Evolutionary conservation across 2,113 vertebrate species (phyloP).

Genomic region (Grallaria varia): DNA sequence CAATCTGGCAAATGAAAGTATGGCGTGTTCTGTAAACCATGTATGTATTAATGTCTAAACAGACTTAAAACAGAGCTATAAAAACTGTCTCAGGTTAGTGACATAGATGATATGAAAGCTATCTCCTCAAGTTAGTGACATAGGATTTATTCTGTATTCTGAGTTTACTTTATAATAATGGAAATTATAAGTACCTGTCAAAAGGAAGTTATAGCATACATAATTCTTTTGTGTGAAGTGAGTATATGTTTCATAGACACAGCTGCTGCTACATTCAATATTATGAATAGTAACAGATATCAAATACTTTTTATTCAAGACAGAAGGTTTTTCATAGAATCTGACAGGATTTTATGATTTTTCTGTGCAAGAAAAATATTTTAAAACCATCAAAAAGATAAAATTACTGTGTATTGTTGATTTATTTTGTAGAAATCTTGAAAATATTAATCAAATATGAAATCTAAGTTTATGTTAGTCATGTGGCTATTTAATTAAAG

Average conservation of each 20-base stretch:
- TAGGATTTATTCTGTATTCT: background rate
- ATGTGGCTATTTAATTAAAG: background rate
- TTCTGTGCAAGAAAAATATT: background rate
- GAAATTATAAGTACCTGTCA: background rate
- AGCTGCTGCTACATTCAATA: background rate
- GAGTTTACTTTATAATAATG: background rate
- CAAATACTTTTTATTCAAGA: background rate
- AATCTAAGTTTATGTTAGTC: background rate
- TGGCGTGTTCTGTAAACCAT: background rate
- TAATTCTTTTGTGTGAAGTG: background rate
- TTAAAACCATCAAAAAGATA: background rate
- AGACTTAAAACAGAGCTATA: background rate
- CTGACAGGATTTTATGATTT: background rate
- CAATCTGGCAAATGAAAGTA: background rate
- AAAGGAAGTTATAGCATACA: background rate
- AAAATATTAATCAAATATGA: background rate
- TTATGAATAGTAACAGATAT: background rate
- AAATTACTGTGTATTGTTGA: background rate
- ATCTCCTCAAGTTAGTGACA: background rate
- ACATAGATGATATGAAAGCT: background rate
- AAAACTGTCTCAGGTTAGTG: background rate
- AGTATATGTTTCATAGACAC: background rate
- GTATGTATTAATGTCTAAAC: background rate
- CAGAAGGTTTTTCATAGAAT: background rate
- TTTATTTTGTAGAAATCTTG: background rate